phyloP scores from a whole-genome alignment of 2,113 vertebrate species.

The Meles meles region DNA sequence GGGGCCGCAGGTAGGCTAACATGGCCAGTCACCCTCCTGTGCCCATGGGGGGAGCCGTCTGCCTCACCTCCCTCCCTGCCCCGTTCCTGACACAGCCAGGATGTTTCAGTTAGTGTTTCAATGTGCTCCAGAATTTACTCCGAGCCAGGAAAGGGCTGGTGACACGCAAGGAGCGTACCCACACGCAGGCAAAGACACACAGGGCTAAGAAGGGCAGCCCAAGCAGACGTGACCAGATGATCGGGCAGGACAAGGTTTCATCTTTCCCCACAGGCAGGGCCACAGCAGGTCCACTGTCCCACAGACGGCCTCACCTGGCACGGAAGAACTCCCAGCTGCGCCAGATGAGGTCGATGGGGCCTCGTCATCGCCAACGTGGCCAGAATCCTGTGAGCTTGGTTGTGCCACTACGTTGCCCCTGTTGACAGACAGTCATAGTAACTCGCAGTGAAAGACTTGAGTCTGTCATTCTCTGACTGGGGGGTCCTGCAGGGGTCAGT shows the following conservation, averaged over 20 bases:
- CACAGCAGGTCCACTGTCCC: neutral
- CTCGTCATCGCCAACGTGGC: conserved; percentile 33
- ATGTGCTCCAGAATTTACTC: neutral
- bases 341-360: conserved; percentile 70
- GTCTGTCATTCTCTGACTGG: neutral
- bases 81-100: neutral
- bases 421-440: conserved; percentile 7
- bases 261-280: neutral
- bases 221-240: neutral
- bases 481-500: neutral
- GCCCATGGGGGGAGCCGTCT: neutral
- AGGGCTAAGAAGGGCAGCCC: neutral
- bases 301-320: conserved; percentile 84
- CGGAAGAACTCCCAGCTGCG: conserved; percentile 70
- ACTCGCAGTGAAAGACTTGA: neutral
- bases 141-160: neutral
- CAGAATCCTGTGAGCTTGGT: conserved; percentile 44
- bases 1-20: neutral
- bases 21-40: neutral
- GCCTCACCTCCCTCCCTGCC: neutral
- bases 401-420: conserved; percentile 46
- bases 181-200: neutral
- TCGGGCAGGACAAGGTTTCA: rapidly evolving
- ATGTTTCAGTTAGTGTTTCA: neutral
- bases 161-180: neutral